phyloP scores from a whole-genome alignment of 2,113 vertebrate genomes.

The Quiscalus mexicanus region DNA sequence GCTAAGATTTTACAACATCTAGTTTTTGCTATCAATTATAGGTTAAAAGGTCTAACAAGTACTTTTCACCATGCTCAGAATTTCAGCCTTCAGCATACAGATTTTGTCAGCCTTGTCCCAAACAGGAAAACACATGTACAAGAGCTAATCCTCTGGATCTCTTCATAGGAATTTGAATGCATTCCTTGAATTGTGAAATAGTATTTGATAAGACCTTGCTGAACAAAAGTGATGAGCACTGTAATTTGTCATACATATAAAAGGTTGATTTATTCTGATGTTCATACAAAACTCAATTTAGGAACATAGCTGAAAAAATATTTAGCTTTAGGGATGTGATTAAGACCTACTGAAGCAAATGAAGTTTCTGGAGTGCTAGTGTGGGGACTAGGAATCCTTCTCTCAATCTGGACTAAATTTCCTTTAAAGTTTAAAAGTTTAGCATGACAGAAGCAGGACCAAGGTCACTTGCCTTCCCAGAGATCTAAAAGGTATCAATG shows the following conservation, averaged over 20 bases:
- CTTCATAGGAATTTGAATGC: neutral
- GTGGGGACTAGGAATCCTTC: neutral
- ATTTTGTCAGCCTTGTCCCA: neutral
- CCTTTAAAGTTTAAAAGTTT: slow-evolving; percentile 3
- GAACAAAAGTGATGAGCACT: neutral
- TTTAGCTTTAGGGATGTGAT: neutral
- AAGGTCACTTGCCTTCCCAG: slow-evolving; percentile 6
- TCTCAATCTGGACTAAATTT: slow-evolving; percentile 25
- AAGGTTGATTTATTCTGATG: neutral
- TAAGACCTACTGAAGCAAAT: slow-evolving; percentile 13
- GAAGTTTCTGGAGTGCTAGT: neutral
- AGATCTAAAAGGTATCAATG: slow-evolving; percentile 31
- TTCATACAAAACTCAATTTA: slow-evolving; percentile 1
- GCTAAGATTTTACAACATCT: neutral
- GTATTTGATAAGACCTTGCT: neutral
- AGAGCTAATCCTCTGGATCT: neutral
- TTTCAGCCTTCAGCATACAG: neutral
- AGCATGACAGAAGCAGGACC: neutral
- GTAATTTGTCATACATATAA: neutral
- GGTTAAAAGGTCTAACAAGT: neutral
- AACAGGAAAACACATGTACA: neutral
- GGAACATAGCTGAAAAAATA: neutral
- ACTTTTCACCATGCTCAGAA: neutral
- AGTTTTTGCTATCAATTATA: neutral
- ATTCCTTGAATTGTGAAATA: neutral